These are phyloP conservation scores for Papilio protenor DNA, from an alignment of 2,888 invertebrate species.

Conservation along the genomic window DNA sequence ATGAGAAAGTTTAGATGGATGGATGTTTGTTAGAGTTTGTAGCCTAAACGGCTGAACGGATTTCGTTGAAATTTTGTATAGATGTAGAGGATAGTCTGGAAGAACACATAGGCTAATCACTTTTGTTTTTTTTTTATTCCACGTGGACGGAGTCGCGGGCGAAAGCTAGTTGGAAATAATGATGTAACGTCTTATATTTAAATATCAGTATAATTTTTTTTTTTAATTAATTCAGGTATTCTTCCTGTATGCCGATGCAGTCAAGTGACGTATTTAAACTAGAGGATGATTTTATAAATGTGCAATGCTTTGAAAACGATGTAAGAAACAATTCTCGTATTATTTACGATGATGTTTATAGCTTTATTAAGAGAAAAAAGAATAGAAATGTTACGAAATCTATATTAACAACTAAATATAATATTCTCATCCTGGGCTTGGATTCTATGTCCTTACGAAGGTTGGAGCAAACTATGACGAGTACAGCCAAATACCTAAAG, in stretches of 20 bases:
- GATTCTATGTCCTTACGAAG: conserved; percentile 88
- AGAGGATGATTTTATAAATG: conserved; percentile 68
- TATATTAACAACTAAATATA: conserved; percentile 61
- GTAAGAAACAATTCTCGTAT: conserved; percentile 56
- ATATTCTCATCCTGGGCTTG: conserved; percentile 91
- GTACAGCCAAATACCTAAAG: conserved; percentile 87
- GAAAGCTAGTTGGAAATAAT: too few relatives aligned
- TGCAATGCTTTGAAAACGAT: conserved; percentile 66
- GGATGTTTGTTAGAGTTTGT: too few relatives aligned
- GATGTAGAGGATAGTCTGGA: too few relatives aligned
- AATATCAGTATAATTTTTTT: background rate
- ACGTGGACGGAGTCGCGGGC: too few relatives aligned
- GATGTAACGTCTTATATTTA: too few relatives aligned
- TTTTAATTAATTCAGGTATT: conserved; percentile 58
- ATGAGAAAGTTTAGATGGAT: background rate
- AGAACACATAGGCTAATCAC: too few relatives aligned
- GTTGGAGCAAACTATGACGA: conserved; percentile 89
- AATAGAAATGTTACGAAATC: conserved; percentile 46
- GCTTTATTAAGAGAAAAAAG: conserved; percentile 75
- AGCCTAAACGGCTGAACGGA: too few relatives aligned
- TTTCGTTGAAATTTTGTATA: too few relatives aligned
- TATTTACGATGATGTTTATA: conserved; percentile 76
- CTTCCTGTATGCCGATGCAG: conserved; percentile 61
- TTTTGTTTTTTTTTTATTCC: too few relatives aligned
- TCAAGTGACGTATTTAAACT: conserved; percentile 59